Evolutionary conservation across 2,797 vertebrate genomes (phyloP).

Genomic region (Threskiornis aethiopicus): DNA sequence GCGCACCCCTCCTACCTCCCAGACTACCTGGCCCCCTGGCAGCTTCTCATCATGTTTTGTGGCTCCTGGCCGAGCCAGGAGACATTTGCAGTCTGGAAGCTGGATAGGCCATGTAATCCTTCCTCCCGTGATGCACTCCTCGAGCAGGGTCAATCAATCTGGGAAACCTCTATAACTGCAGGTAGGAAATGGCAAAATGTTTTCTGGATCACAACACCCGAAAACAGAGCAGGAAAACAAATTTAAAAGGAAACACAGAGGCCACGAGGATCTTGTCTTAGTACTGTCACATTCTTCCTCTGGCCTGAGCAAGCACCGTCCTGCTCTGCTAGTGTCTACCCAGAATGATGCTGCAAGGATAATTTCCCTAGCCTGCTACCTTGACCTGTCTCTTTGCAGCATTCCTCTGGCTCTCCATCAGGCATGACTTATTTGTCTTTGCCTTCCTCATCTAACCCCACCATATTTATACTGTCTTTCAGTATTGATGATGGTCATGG

Average conservation of each 20-base stretch:
- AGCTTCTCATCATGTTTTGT: background rate
- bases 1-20: background rate
- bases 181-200: background rate
- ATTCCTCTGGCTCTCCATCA: background rate
- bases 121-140: background rate
- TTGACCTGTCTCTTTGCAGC: background rate
- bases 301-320: background rate
- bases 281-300: background rate
- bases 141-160: accelerated
- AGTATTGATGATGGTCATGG: background rate
- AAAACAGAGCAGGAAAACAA: background rate
- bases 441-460: background rate
- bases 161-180: background rate
- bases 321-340: background rate
- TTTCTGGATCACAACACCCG: background rate
- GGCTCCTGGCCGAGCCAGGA: background rate
- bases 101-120: background rate
- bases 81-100: background rate
- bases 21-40: background rate
- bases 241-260: background rate
- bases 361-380: background rate
- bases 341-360: background rate
- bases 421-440: background rate
- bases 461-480: background rate
- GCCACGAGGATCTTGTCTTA: background rate